Conservation (phyloP, 1,140 invertebrate genomes). For the Thaumetopoea pityocampa region DNA sequence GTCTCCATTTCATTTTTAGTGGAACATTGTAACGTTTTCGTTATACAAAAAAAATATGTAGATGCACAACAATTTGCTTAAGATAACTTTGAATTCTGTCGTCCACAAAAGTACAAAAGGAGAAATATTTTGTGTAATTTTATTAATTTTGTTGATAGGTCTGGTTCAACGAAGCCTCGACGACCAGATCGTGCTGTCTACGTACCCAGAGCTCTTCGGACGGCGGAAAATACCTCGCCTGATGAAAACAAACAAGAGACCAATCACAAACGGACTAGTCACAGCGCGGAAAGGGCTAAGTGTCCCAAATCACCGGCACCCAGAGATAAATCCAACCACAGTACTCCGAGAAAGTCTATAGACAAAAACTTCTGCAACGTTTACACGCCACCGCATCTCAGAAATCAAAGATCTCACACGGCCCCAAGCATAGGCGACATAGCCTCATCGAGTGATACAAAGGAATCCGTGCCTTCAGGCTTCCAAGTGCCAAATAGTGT, state of each 20-base stretch:
- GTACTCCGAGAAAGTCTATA: conserved; percentile 50
- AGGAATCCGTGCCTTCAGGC: conserved; percentile 54
- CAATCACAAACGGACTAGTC: conserved; percentile 31
- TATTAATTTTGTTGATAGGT: conserved; percentile 35
- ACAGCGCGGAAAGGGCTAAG: conserved; percentile 35
- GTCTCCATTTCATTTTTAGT: too few relatives aligned
- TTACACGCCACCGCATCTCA: conserved; percentile 67
- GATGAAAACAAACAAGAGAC: conserved; percentile 43
- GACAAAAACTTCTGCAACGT: conserved; percentile 71
- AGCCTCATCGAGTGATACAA: conserved; percentile 29
- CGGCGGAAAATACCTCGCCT: conserved; percentile 56
- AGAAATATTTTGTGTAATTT: conserved; percentile 9
- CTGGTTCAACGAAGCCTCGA: conserved; percentile 66
- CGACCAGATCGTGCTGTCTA: conserved; percentile 87
- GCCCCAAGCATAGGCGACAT: conserved; percentile 35
- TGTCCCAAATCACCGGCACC: conserved; percentile 52
- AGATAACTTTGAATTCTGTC: too few relatives aligned
- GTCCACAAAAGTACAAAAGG: too few relatives aligned
- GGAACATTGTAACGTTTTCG: too few relatives aligned
- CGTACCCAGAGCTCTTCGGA: conserved; percentile 82
- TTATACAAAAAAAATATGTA: too few relatives aligned
- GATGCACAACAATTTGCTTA: too few relatives aligned
- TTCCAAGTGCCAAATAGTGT: conserved; percentile 69
- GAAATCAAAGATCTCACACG: conserved; percentile 53
- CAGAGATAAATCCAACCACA: conserved; percentile 49